Evolutionary conservation across 2,888 invertebrate genomes (phyloP).

Genomic region (Chelonus formosanus): DNA sequence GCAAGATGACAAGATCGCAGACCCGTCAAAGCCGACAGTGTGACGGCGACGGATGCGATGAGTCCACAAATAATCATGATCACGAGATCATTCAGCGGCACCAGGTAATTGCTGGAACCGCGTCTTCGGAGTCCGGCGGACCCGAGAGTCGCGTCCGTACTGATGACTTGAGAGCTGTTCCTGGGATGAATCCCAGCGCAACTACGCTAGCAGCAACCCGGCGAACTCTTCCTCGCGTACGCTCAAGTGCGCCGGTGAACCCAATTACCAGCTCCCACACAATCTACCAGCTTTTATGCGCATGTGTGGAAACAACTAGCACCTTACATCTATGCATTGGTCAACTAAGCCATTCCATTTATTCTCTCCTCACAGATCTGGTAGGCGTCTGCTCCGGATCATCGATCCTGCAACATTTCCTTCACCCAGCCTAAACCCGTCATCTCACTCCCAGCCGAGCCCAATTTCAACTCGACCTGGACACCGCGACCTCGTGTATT

Average conservation of each 20-base stretch:
- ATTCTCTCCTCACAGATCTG: slow-evolving; percentile 34
- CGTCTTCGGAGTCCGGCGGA: slow-evolving; percentile 55
- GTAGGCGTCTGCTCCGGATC: slow-evolving; percentile 42
- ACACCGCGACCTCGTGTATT: too few relatives aligned
- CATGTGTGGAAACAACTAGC: slow-evolving; percentile 25
- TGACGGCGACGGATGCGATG: slow-evolving; percentile 26
- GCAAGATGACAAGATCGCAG: slow-evolving; percentile 16
- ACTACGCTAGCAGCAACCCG: slow-evolving; percentile 32
- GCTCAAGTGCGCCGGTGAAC: slow-evolving; percentile 41
- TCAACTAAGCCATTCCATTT: slow-evolving; percentile 17
- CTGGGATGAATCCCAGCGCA: slow-evolving; percentile 38
- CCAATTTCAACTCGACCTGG: background rate
- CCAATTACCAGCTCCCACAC: slow-evolving; percentile 34
- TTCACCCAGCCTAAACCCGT: slow-evolving; percentile 27
- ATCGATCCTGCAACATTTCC: slow-evolving; percentile 42
- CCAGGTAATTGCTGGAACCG: slow-evolving; percentile 56
- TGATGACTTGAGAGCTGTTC: slow-evolving; percentile 43
- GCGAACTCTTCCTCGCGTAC: slow-evolving; percentile 40
- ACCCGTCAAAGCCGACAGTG: slow-evolving; percentile 18
- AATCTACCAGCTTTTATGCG: slow-evolving; percentile 20
- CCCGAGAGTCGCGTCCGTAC: slow-evolving; percentile 57
- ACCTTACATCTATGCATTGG: slow-evolving; percentile 18
- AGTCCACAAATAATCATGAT: slow-evolving; percentile 19
- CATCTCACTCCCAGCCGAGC: slow-evolving; percentile 6
- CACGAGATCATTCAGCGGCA: slow-evolving; percentile 60